Evolutionary conservation across 2,888 invertebrate genomes (phyloP), one percentile per base, ranked within the genome.

Genomic region (Ormyrus nitidulus): DNA sequence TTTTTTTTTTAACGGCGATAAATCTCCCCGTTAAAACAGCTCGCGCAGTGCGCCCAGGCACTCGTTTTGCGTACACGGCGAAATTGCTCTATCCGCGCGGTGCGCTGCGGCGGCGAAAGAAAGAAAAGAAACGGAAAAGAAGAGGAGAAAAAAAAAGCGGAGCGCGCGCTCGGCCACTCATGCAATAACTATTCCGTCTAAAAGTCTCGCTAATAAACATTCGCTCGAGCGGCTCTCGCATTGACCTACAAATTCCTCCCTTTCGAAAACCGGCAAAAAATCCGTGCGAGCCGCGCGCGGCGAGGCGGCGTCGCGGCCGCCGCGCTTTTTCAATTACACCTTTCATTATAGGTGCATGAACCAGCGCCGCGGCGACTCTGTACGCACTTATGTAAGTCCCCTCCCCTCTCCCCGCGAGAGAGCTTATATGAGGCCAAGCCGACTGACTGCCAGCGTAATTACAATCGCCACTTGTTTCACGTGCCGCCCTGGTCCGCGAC

Each of bases 241-340:
- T 77, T 81, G 79, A 81, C 81, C 81, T 81, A 81, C 79, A 81
- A 81, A 81, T 81, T 79, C 79, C 73, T 79, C 70, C 79, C 73
- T 79, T 77, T 76, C 79, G 69, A 81, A 79, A 78, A 81, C 34
- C 71, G 34, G 58, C 70, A 69, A 70, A 70, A 72, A n/a, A 4
- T 9, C 11, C 34, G 34, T 34, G n/a, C 49, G 11, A 19, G 11
- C 10, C 11, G 8, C 13, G 13, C 54, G 48, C 48, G 6, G 54
- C 53, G 44, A 13, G 13, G 49, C 6, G 48, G n/a, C 51, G 34
- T 58, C 54, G 46, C 56, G 59, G 6, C 51, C 44, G 54, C 68
- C 54, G 19, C 64, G 59, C 61, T 80, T 66, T 81, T 81, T 78
- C 78, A 78, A 81, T 81, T 75, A 66, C 72, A 69, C 75, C 76